Evolutionary conservation across 35 echinoderm and acorn worm species (phyloP).

Genomic region (Lytechinus variegatus): DNA sequence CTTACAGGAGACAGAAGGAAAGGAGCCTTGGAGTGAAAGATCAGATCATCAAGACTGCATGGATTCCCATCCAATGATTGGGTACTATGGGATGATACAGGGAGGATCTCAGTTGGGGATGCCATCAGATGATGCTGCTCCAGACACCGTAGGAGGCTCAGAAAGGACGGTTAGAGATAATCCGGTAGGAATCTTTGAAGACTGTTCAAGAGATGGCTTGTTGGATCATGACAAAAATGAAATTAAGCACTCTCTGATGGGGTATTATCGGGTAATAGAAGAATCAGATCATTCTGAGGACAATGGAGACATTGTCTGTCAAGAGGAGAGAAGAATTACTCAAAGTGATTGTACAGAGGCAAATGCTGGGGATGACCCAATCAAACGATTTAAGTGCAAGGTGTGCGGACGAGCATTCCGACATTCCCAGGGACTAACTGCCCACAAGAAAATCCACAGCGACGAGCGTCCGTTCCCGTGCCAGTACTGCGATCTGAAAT

Average conservation of each 20-base stretch:
- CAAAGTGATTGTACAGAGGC: background rate
- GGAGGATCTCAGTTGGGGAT: background rate
- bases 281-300: background rate
- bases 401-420: background rate
- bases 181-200: background rate
- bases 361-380: background rate
- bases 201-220: background rate
- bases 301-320: background rate
- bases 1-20: background rate
- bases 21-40: background rate
- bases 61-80: background rate
- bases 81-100: background rate
- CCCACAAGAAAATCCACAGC: slow-evolving; percentile 65
- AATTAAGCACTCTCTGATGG: background rate
- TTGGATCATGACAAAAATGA: background rate
- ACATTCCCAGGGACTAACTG: background rate
- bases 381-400: background rate
- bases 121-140: background rate
- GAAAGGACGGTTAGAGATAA: background rate
- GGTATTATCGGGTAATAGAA: background rate
- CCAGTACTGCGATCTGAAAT: slow-evolving; percentile 56
- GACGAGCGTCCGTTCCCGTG: slow-evolving; percentile 61
- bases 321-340: background rate
- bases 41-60: background rate
- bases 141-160: background rate